Evolutionary conservation across 2,888 invertebrate genomes (phyloP).

Genomic region (Gandaritis pyraliata): DNA sequence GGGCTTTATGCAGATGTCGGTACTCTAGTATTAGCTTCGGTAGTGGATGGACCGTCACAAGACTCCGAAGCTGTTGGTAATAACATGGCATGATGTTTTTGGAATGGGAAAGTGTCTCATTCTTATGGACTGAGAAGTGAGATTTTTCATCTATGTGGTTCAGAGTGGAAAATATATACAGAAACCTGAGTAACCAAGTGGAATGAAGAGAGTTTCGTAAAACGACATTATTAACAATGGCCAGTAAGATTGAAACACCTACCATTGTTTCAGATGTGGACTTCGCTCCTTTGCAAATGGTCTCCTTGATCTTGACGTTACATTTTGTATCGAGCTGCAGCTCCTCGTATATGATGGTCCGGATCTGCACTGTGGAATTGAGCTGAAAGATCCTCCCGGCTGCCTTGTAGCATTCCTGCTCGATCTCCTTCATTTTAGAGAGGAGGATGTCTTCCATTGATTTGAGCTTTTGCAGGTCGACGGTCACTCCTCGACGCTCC

Average conservation of each 20-base stretch:
- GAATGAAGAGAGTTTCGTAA: no score
- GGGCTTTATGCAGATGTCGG: slow-evolving; percentile 75
- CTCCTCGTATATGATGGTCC: slow-evolving; percentile 74
- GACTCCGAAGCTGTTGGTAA: slow-evolving; percentile 63
- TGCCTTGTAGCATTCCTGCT: slow-evolving; percentile 65
- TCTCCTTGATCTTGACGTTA: slow-evolving; percentile 67
- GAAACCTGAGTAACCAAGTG: no score
- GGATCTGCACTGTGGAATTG: slow-evolving; percentile 70
- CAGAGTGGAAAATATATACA: no score
- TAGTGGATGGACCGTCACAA: slow-evolving; percentile 67
- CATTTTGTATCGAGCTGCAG: slow-evolving; percentile 67
- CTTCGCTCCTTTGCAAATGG: slow-evolving; percentile 64
- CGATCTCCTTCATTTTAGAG: slow-evolving; percentile 57
- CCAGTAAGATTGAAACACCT: no score
- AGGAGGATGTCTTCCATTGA: slow-evolving; percentile 63
- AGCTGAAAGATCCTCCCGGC: slow-evolving; percentile 73
- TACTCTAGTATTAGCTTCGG: slow-evolving; percentile 76
- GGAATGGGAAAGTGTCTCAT: no score
- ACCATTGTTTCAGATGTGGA: slow-evolving; percentile 79
- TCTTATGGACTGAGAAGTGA: no score
- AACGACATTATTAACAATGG: no score
- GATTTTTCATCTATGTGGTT: no score
- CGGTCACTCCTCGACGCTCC: slow-evolving; percentile 68
- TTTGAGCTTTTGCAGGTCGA: slow-evolving; percentile 63
- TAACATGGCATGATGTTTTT: not conserved